Conservation (phyloP, 2,888 invertebrate genomes). For the Papilio protenor region DNA sequence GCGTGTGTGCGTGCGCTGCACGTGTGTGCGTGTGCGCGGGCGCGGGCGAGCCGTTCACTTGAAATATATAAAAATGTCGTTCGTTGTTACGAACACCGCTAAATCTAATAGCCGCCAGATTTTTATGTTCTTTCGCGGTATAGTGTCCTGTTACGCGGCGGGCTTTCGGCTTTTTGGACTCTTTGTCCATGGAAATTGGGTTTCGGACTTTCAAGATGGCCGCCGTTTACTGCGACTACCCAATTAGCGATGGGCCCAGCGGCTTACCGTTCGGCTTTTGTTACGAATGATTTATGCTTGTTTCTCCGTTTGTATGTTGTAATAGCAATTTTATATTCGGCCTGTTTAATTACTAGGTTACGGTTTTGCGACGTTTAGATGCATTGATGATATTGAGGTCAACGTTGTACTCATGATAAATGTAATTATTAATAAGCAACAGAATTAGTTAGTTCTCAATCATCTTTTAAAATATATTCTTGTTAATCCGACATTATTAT, state of each 20-base stretch:
- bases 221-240: constrained; percentile 62
- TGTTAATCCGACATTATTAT: not conserved
- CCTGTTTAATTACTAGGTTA: constrained; percentile 35
- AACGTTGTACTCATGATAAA: not conserved
- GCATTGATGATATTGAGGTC: not conserved
- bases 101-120: constrained; percentile 70
- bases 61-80: constrained; percentile 71
- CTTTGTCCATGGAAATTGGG: constrained; percentile 61
- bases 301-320: constrained; percentile 50
- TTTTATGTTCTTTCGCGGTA: constrained; percentile 80
- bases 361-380: constrained; percentile 10
- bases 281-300: constrained; percentile 75
- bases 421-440: not conserved
- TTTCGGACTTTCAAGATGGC: constrained; percentile 59
- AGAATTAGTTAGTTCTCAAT: not conserved
- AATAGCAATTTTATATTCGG: constrained; percentile 51
- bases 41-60: constrained; percentile 48
- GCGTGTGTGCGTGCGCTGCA: constrained; percentile 49
- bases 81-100: constrained; percentile 58
- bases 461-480: not conserved
- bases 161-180: constrained; percentile 59
- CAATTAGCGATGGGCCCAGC: constrained; percentile 67
- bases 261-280: constrained; percentile 68
- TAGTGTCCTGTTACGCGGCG: constrained; percentile 70
- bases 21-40: constrained; percentile 46